A percentile compares a stretch with the other conserved stretches of the same genome.
Evolutionary conservation across 64 coral and sea anemone species (phyloP).

Genomic region (Acropora tenuis): DNA sequence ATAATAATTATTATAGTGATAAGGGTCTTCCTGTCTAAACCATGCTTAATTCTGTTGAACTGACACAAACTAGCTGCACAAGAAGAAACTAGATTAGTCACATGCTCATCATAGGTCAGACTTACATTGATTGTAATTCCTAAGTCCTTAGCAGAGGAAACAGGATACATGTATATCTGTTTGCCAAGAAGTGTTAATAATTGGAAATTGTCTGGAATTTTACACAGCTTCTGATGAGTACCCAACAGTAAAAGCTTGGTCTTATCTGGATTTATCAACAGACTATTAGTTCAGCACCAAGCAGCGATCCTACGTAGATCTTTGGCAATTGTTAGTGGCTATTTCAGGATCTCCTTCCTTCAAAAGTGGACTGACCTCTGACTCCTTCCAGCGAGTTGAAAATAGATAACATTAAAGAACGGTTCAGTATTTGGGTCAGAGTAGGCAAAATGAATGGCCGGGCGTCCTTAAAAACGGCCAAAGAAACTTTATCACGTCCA

Average conservation of each 20-base stretch:
- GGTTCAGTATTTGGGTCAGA: conserved; percentile 43
- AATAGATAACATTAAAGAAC: conserved; percentile 48
- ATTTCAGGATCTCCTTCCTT: conserved; percentile 41
- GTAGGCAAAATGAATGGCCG: conserved; percentile 31
- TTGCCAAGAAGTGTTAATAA: not conserved
- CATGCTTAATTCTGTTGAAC: conserved; percentile 1
- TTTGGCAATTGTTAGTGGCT: conserved; percentile 17
- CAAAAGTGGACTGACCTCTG: conserved; percentile 16
- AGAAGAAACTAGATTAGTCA: conserved; percentile 5
- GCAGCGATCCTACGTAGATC: not conserved
- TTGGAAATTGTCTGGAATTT: not conserved
- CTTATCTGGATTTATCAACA: conserved; percentile 22
- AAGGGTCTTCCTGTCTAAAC: conserved; percentile 13
- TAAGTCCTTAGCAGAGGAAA: conserved; percentile 18
- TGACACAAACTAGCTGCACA: conserved; percentile 13
- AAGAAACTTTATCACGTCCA: not conserved
- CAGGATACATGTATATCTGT: not conserved
- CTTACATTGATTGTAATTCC: conserved; percentile 6
- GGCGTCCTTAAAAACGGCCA: conserved; percentile 57
- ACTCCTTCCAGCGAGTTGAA: conserved; percentile 32
- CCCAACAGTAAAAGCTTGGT: conserved; percentile 15
- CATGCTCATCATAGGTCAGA: conserved; percentile 36
- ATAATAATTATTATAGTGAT: not conserved
- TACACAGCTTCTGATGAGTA: conserved; percentile 1
- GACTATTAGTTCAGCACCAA: not conserved